Evolutionary conservation across 2,797 vertebrate genomes (phyloP).

Genomic region (Columba guinea): DNA sequence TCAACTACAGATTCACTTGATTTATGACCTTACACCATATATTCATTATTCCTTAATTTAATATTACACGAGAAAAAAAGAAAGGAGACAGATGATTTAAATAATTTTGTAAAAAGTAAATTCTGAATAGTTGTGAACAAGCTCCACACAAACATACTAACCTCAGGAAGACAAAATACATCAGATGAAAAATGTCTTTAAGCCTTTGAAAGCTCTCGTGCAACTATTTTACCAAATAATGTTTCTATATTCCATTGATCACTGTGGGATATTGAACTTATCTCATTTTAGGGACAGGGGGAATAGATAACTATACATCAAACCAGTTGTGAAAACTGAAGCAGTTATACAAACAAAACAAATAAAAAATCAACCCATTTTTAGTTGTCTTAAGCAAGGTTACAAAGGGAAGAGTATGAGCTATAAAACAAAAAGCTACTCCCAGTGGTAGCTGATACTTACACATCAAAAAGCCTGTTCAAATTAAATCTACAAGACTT

Average conservation of each 20-base stretch:
- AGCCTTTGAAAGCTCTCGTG: not conserved
- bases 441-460: not conserved
- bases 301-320: not conserved
- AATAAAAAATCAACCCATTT: slow-evolving; percentile 21
- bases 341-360: not conserved
- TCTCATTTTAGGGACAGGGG: not conserved
- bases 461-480: slow-evolving; percentile 23
- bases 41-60: not conserved
- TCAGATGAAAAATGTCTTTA: not conserved
- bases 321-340: not conserved
- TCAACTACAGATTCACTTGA: not conserved
- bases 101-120: not conserved
- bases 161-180: not conserved
- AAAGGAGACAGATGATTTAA: not conserved
- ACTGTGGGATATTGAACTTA: not conserved
- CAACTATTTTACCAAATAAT: not conserved
- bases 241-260: not conserved
- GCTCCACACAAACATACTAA: not conserved
- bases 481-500: slow-evolving; percentile 46
- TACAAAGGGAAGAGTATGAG: not conserved
- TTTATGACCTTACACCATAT: not conserved
- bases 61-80: not conserved
- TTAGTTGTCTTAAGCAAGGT: not conserved
- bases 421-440: not conserved
- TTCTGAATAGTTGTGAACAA: not conserved